Evolutionary conservation across 1,140 invertebrate species (phyloP), one percentile per base, ranked within the genome.

Genomic region (Drosophila kohkoa): DNA sequence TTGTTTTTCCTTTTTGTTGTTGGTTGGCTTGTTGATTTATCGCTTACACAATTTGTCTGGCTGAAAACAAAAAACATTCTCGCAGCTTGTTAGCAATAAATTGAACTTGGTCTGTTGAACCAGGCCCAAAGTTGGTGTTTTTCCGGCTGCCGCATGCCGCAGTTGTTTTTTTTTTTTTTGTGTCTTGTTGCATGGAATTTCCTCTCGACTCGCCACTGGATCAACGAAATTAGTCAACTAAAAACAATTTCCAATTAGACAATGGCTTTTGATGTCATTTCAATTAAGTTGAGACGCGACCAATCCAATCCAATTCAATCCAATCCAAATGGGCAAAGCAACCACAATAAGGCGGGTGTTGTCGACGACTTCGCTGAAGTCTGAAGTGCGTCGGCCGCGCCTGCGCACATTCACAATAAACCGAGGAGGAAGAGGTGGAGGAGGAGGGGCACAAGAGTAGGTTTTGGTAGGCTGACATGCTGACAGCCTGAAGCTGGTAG

Each of bases 161-260:
- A 38, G 20, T 25, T 25, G 20, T 25, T 25, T 25, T 20, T 20
- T 16, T 16, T 16, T 20, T 20, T 20, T 25, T 25, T 3, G 4
- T 20, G 20, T 20, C 11, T 28, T 11, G 30, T 49, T 49, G 52
- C 25, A 43, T 41, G 54, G 15, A 38, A 48, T 75, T 75, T 70
- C 66, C 58, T 74, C 58, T 62, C 41, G 41, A 43, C n/a, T 38
- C n/a, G 8, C 15, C 38, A 51, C 57, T 32, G 60, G 38, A 46
- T 68, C 52, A 54, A 28, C 38, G 32, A 68, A 25, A 63, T 46
- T 65, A 64, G 54, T 69, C 64, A 54, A 77, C 52, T 10, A 38
- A 38, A 79, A 30, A 66, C 43, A 87, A 76, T 88, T 86, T 77
- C 64, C 77, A 87, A 83, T 87, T 83, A 88, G 83, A 88, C 77